These are phyloP conservation scores for Ataeniobius toweri DNA, from an alignment of 2,797 vertebrate species.

Conservation along the genomic window DNA sequence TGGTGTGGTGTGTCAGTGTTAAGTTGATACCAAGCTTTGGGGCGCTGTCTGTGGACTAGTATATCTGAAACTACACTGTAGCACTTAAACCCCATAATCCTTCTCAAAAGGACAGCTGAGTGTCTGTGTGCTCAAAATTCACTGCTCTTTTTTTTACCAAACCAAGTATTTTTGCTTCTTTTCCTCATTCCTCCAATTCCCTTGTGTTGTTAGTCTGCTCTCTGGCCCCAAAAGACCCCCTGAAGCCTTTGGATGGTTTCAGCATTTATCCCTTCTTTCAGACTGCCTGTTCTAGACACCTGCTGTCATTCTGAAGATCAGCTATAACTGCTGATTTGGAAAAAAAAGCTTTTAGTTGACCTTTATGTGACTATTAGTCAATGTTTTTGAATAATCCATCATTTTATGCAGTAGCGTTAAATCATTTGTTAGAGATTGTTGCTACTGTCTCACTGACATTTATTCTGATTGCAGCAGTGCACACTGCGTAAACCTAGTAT, in stretches of 20 bases:
- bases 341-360: not conserved
- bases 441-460: conserved; percentile 28
- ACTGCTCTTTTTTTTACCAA: conserved; percentile 46
- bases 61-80: conserved; percentile 60
- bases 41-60: conserved; percentile 53
- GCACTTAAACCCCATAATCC: conserved; percentile 70
- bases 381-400: conserved; percentile 32
- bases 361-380: not conserved
- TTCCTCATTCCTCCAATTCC: conserved; percentile 30
- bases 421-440: not conserved
- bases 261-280: conserved; percentile 54
- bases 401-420: conserved; percentile 20
- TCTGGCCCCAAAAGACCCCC: conserved; percentile 41
- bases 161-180: conserved; percentile 45
- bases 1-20: conserved; percentile 63
- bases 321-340: conserved; percentile 24
- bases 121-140: conserved; percentile 60
- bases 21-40: conserved; percentile 70
- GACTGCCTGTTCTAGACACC: conserved; percentile 35
- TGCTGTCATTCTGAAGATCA: conserved; percentile 20
- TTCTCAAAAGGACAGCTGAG: conserved; percentile 60
- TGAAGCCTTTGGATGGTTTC: conserved; percentile 52
- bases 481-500: conserved; percentile 45
- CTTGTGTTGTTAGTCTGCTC: conserved; percentile 35
- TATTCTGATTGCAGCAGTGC: conserved; percentile 44